Evolutionary conservation across 2,113 vertebrate genomes (phyloP).

Genomic region (Copsychus sechellarum): DNA sequence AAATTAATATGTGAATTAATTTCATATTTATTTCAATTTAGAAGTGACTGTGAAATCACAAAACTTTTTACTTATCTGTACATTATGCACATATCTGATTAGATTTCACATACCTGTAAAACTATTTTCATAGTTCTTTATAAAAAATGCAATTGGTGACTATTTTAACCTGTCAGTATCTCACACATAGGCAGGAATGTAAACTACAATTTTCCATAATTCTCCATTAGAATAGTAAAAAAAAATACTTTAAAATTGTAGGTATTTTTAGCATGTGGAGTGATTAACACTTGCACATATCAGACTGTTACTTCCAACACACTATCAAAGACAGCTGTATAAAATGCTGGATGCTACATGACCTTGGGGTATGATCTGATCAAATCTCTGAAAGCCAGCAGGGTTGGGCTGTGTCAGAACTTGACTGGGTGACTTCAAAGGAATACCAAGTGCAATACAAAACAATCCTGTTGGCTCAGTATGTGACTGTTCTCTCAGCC

Average conservation of each 20-base stretch:
- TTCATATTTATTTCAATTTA: neutral
- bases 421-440: slow-evolving; percentile 59
- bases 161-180: neutral
- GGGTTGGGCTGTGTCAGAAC: slow-evolving; percentile 16
- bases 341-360: neutral
- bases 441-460: slow-evolving; percentile 33
- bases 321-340: neutral
- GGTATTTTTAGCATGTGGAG: neutral
- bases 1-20: neutral
- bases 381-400: neutral
- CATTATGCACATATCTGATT: neutral
- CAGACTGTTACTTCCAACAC: neutral
- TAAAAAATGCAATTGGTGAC: neutral
- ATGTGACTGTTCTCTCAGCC: neutral
- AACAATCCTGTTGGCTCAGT: neutral
- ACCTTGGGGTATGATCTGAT: slow-evolving; percentile 30
- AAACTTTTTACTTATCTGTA: neutral
- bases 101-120: neutral
- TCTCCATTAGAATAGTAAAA: neutral
- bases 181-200: neutral
- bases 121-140: neutral
- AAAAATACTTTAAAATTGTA: neutral
- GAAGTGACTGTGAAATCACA: neutral
- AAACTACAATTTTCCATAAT: neutral
- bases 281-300: neutral